Base-by-base conservation (phyloP, 2,888 invertebrate genomes). In the Lycocerus yunnanus region DNA sequence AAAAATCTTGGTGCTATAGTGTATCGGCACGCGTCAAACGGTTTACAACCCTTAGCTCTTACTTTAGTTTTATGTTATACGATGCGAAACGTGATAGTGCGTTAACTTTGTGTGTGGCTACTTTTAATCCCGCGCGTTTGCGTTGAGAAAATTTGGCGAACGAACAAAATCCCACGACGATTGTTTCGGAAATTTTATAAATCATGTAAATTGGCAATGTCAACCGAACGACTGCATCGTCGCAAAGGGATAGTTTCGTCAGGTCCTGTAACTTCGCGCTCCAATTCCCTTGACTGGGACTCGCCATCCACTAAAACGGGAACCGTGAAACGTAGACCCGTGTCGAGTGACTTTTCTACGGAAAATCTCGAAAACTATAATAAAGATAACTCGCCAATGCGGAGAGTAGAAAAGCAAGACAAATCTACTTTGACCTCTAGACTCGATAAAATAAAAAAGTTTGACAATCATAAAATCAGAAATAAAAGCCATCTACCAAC, bases 301-400 rank as follows among this genome's bases (percentile, higher is more conserved):
- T 92, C 91, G 18, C 92, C 93, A 58, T 93, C 93, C 18, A 88
- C 90, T 24, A 90, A 90, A 83, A 94, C 93, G 1, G 93, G 93
- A 13, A 94, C 93, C 1, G 93, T 93, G 3, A 93, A 93, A 84
- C 88, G 93, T 79, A 88, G 93, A 78, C 90, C 92, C 70, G 88
- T 89, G 24, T 92, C 92, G 68, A 82, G 74, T 43, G 78, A 76
- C 58, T 80, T 75, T 72, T 76, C 78, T 16, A 67, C 74, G 43
- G 77, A 77, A 59, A 69, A 66, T 68, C 65, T 61, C 20, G 58
- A 14, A 3, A 21, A 18, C 16, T 58, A 72, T 61, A 43, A 67
- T 18, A 15, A 58, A 27, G 71, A 43, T 68, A 58, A 58, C 10
- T 59, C n/a, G 61, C 24, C 66, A 43, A 59, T 10, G 11, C 16